Evolutionary conservation across 2,113 vertebrate species (phyloP), one percentile per base, ranked within the genome.

Genomic region (Speoplatyrhinus poulsoni): DNA sequence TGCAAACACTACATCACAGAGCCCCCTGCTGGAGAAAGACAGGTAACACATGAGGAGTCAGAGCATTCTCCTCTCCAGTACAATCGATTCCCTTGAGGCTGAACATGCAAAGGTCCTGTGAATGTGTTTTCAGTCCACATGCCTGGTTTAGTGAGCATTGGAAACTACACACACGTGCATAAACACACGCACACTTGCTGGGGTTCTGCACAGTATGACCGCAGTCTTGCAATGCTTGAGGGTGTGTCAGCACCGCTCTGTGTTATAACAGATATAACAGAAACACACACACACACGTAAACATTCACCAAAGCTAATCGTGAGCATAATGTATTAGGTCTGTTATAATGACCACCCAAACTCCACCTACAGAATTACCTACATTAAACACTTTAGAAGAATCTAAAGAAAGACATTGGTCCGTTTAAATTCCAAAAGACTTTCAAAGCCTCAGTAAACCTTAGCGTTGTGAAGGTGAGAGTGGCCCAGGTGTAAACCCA

Each of bases 1-100:
- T 70, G 65, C 47, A 85, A 88, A 85, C 74, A 86, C 88, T 90
- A 82, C 85, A 71, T 60, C 82, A 78, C 82, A 87, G 83, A 73
- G 75, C 79, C 83, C 77, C 88, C 88, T 74, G 73, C 80, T 90
- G 88, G 88, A 73, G 4, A 26, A 46, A 62, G 16, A 1, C 8
- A 2, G 4, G 56, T 58, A 87, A 15, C 70, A 82, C 86, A 87
- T 10, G 2, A 26, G 26, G 26, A 26, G 1, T 26, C 2, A 26
- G 26, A 26, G 26, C 26, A 26, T 26, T 26, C 26, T 26, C 26
- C 26, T 47, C 54, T 52, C 47, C 36, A 10, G 33, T 33, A 41
- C 11, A 46, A 17, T 11, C 15, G 62, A 59, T 3, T 47, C 26
- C 26, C 33, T 13, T 1, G 0, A 3, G 0, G 12, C 5, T 54